Conservation (phyloP, 2,888 invertebrate genomes). For the Acanthosoma haemorrhoidale region DNA sequence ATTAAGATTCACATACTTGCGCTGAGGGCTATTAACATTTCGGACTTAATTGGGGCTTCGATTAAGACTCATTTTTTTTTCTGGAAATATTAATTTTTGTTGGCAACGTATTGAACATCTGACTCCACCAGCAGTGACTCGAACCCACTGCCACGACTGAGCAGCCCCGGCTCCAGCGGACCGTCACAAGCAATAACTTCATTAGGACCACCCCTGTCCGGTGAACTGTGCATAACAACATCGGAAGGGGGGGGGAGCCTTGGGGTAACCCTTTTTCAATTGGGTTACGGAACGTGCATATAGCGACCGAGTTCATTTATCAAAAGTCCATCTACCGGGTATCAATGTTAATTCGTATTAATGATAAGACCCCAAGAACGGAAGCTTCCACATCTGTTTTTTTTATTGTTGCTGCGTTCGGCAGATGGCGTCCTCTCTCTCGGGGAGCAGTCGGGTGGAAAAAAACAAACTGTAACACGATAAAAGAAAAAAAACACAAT, state of each 20-base stretch:
- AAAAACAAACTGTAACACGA: too few species aligned
- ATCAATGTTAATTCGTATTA: conserved; percentile 27
- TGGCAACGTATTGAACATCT: too few species aligned
- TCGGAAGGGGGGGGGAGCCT: too few species aligned
- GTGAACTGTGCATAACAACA: neutral
- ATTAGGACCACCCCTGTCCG: neutral
- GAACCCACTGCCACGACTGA: neutral
- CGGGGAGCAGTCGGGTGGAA: too few species aligned
- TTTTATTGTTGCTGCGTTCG: neutral
- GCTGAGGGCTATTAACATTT: too few species aligned
- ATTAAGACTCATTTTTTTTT: too few species aligned
- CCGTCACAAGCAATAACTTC: conserved; percentile 13
- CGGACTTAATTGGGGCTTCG: too few species aligned
- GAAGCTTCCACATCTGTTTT: conserved; percentile 5
- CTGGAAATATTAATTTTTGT: too few species aligned
- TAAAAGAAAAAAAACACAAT: neutral
- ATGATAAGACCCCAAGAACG: conserved; percentile 19
- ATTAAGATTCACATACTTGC: too few species aligned
- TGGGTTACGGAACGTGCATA: conserved; percentile 4
- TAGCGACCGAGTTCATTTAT: conserved; percentile 13
- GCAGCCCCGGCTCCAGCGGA: neutral
- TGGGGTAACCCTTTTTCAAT: conserved; percentile 18
- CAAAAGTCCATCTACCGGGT: conserved; percentile 20
- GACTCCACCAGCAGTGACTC: neutral
- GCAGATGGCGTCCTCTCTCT: neutral